Conservation (phyloP, 2,113 vertebrate genomes). For the Dipodomys ordii region DNA sequence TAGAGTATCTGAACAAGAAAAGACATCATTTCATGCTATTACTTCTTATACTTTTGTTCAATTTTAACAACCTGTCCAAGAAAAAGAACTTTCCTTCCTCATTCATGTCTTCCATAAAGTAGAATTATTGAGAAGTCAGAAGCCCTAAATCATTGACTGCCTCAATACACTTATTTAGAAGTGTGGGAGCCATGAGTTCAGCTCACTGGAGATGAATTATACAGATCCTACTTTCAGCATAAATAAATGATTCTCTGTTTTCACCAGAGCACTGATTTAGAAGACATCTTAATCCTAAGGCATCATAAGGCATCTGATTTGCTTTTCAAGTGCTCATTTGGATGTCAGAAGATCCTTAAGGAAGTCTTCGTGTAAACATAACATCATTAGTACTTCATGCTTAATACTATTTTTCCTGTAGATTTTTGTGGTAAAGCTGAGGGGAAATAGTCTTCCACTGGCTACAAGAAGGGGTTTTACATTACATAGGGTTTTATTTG, state of each 20-base stretch:
- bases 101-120: slow-evolving; percentile 32
- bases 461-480: neutral
- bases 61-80: slow-evolving; percentile 26
- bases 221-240: neutral
- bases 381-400: neutral
- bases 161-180: neutral
- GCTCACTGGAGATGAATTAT: neutral
- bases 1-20: too few relatives aligned
- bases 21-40: too few relatives aligned
- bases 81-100: neutral
- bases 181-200: neutral
- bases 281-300: neutral
- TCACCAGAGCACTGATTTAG: neutral
- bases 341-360: neutral
- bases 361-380: neutral
- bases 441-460: neutral
- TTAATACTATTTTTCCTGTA: neutral
- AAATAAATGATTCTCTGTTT: neutral
- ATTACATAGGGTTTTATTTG: too few relatives aligned
- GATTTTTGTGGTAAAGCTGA: neutral
- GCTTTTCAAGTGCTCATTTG: slow-evolving; percentile 20
- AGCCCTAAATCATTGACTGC: neutral
- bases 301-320: neutral
- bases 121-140: neutral
- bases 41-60: neutral